Conservation (phyloP, 1,140 invertebrate genomes). For the Drosophila willistoni region DNA sequence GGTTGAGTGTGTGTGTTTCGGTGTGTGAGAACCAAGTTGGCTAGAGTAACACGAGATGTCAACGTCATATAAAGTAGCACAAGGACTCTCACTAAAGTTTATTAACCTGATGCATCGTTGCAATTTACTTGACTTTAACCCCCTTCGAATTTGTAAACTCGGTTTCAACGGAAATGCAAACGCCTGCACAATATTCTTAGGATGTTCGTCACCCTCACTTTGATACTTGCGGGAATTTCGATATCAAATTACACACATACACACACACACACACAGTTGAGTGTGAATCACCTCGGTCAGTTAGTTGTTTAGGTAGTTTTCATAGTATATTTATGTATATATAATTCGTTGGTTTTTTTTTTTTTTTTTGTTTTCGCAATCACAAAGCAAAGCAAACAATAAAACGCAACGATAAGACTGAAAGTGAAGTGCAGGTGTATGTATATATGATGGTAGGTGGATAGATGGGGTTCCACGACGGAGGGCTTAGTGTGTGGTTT, state of each 20-base stretch:
- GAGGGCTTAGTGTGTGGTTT: slow-evolving; percentile 35
- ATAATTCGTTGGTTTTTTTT: slow-evolving; percentile 18
- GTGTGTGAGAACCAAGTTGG: background rate
- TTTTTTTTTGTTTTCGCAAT: slow-evolving; percentile 68
- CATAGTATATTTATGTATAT: slow-evolving; percentile 26
- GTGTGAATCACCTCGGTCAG: slow-evolving; percentile 18
- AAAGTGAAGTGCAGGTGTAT: slow-evolving; percentile 76
- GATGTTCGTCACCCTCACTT: slow-evolving; percentile 32
- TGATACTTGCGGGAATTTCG: slow-evolving; percentile 57
- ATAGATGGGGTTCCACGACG: slow-evolving; percentile 20
- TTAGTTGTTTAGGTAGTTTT: slow-evolving; percentile 30
- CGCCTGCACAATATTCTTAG: slow-evolving; percentile 59
- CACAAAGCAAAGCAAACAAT: slow-evolving; percentile 69
- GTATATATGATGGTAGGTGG: slow-evolving; percentile 18
- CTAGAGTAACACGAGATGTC: slow-evolving; percentile 12
- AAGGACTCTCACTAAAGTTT: slow-evolving; percentile 69
- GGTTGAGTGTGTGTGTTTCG: background rate
- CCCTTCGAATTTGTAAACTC: slow-evolving; percentile 35
- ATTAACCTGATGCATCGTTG: slow-evolving; percentile 69
- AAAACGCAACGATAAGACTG: slow-evolving; percentile 76
- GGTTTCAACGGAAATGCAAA: slow-evolving; percentile 67
- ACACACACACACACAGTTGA: background rate
- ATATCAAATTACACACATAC: slow-evolving; percentile 54
- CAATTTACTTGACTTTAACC: slow-evolving; percentile 62
- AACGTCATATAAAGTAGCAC: slow-evolving; percentile 57